These are phyloP conservation scores for Zaprionus kolodkinae DNA, from an alignment of 1,140 invertebrate genomes.

Conservation along the genomic window DNA sequence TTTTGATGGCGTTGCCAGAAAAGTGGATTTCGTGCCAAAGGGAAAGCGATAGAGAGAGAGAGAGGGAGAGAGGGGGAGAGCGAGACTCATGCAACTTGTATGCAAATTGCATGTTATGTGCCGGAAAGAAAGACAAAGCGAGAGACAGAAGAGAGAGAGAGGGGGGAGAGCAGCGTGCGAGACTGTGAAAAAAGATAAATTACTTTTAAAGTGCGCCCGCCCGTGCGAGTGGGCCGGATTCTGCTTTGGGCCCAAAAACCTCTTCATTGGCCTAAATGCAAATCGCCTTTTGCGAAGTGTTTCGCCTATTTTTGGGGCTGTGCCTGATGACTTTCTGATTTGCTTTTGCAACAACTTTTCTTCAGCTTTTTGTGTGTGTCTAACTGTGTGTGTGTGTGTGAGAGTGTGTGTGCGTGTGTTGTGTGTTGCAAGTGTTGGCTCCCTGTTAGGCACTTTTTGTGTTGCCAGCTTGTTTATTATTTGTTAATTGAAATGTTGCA, in stretches of 20 bases:
- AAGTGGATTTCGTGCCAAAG: slow-evolving; percentile 74
- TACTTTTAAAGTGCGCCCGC: slow-evolving; percentile 76
- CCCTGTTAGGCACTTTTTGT: slow-evolving; percentile 63
- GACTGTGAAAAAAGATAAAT: slow-evolving; percentile 70
- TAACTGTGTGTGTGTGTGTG: neutral
- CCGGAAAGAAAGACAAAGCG: slow-evolving; percentile 20
- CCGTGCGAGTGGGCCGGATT: slow-evolving; percentile 19
- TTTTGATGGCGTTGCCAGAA: slow-evolving; percentile 52
- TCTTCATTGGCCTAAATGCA: slow-evolving; percentile 65
- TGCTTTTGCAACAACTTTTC: slow-evolving; percentile 70
- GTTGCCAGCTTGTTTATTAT: slow-evolving; percentile 75
- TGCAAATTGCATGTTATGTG: slow-evolving; percentile 74
- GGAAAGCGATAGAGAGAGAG: slow-evolving; percentile 30
- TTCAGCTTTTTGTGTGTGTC: neutral
- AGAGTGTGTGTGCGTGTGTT: slow-evolving; percentile 38
- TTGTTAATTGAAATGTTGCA: slow-evolving; percentile 80
- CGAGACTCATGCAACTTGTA: slow-evolving; percentile 67
- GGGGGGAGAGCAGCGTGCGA: neutral
- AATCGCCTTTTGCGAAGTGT: slow-evolving; percentile 41
- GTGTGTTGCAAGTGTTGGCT: slow-evolving; percentile 53
- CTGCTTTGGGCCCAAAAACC: slow-evolving; percentile 16
- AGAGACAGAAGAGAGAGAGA: neutral
- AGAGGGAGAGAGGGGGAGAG: slow-evolving; percentile 19
- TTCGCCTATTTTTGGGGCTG: slow-evolving; percentile 55
- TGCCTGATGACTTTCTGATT: slow-evolving; percentile 79